Base-by-base conservation (phyloP, 2,113 vertebrate genomes). In the Pardalotus punctatus region DNA sequence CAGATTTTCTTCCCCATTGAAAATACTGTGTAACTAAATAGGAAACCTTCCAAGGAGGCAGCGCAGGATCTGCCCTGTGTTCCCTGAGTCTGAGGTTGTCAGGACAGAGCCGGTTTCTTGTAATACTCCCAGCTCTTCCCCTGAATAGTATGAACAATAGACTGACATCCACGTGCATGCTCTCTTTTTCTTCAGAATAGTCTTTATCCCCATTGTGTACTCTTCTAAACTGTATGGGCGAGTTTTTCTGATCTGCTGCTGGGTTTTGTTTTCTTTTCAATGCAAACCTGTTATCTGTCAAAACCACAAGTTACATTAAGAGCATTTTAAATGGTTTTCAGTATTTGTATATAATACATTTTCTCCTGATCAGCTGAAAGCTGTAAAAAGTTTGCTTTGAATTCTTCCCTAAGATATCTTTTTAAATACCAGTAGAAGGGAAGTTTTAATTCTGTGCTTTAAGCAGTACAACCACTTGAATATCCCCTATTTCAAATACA, bases 1-100 rank as follows among this genome's bases (percentile, higher is more conserved):
- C 53, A 92, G 71, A 88, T 95, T 96, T 96, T 94, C 56, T 85
- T 94, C 77, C 74, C 60, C 62, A 40, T 22, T 84, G 77, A 86
- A 97, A 97, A 87, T 9, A 54, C 54, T 79, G 50, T 4, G 7
- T 77, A 77, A 78, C 51, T 88, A 66, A 87, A 54, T 23, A 28
- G 81, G 66, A 96, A 93, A 76, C 24, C 50, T 93, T 89, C 76
- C 61, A 90, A 70, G n/a, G 81, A 92, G 51, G 58, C 35, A 28
- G 61, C 21, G 78, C 28, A 58, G 88, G 43, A 57, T 60, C 29
- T 51, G 28, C 23, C 62, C 45, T 4, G 1, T 22, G 24, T 38
- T 76, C n/a, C 56, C 51, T 13, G 23, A n/a, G 42, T 14, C 18
- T 18, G 64, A 43, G 71, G n/a, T 64, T 3, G 1, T n/a, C 64